Conservation (phyloP, 2,888 invertebrate genomes). For the Aphodius sticticus region DNA sequence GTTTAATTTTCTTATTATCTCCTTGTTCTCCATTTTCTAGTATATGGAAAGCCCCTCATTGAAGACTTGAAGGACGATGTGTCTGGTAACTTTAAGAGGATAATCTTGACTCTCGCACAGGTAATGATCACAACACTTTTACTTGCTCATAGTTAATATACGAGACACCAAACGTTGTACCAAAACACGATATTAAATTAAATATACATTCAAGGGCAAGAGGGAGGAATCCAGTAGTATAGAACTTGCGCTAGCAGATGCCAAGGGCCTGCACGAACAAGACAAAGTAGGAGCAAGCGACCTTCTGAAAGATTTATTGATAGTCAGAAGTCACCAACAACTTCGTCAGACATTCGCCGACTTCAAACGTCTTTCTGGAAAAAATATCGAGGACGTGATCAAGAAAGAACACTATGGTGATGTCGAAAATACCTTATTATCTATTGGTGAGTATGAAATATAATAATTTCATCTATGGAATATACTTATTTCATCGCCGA, state of each 20-base stretch:
- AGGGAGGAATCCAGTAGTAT: neutral
- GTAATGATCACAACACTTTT: neutral
- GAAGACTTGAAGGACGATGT: neutral
- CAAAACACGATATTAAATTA: no score
- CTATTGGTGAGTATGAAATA: neutral
- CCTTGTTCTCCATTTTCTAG: neutral
- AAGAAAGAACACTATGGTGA: neutral
- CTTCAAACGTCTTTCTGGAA: neutral
- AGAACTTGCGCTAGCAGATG: neutral
- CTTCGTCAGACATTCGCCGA: neutral
- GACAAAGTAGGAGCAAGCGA: neutral
- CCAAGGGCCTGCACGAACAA: neutral
- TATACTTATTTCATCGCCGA: neutral
- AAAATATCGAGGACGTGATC: neutral
- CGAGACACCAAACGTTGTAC: no score
- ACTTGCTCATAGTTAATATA: no score
- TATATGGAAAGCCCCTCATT: neutral
- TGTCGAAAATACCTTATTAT: neutral
- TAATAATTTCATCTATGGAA: no score
- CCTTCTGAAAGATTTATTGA: neutral
- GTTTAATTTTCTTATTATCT: no score
- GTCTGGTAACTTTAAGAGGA: neutral
- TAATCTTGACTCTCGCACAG: neutral
- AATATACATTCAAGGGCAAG: neutral
- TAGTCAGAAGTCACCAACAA: neutral